Conservation (phyloP, 1,140 invertebrate genomes). For the Cydia splendana region DNA sequence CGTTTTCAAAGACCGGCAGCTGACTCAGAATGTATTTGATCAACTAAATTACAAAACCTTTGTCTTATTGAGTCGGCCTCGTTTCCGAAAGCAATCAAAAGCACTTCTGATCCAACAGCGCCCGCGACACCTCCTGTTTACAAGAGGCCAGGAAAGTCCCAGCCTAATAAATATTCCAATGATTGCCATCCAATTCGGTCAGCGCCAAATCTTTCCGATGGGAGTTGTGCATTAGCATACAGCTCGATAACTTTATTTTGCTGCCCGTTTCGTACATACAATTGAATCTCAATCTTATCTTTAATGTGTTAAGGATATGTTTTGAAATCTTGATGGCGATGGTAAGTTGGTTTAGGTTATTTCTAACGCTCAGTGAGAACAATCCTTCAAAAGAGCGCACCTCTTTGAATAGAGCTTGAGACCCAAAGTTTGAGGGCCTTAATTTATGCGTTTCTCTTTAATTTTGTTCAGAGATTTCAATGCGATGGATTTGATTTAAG, state of each 20-base stretch:
- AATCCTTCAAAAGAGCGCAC: conserved; percentile 60
- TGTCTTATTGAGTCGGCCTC: not conserved
- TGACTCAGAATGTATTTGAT: not conserved
- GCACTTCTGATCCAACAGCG: conserved; percentile 7
- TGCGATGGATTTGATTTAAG: conserved; percentile 62
- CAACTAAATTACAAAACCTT: not conserved
- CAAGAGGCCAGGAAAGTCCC: conserved; percentile 45
- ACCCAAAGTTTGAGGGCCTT: conserved; percentile 62
- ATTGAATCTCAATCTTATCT: conserved; percentile 41
- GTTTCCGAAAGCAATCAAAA: conserved; percentile 22
- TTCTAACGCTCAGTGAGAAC: conserved; percentile 46
- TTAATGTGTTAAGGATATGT: conserved; percentile 20
- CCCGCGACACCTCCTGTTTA: conserved; percentile 41
- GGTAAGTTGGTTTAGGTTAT: conserved; percentile 40
- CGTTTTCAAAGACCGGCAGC: not conserved
- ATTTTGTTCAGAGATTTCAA: conserved; percentile 55
- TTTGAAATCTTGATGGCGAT: not conserved
- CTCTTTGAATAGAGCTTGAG: conserved; percentile 55
- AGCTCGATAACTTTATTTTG: conserved; percentile 43
- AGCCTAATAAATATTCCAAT: conserved; percentile 71
- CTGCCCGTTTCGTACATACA: conserved; percentile 8
- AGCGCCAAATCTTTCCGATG: conserved; percentile 65
- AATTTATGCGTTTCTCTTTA: conserved; percentile 71
- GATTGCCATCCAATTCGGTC: conserved; percentile 66
- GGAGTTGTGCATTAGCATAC: conserved; percentile 63